Conservation (phyloP, 1,140 invertebrate species). For the Ips nitidus region DNA sequence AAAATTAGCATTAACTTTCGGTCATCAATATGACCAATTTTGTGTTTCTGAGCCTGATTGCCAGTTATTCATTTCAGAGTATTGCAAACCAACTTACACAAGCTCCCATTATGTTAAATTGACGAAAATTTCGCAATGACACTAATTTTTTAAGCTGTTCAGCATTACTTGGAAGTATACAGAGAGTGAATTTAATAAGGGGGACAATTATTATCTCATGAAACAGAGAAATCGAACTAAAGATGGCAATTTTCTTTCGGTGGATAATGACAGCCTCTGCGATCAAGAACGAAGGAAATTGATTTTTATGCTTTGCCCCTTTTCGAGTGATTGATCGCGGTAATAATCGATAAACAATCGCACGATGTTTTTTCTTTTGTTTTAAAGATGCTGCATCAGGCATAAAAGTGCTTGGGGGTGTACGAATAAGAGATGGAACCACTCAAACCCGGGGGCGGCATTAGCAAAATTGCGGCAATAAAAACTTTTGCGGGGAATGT, state of each 20-base stretch:
- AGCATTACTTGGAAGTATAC: no score
- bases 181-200: background rate
- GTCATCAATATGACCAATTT: no score
- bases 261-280: background rate
- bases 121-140: no score
- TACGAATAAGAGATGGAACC: background rate
- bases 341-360: background rate
- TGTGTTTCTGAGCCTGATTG: no score
- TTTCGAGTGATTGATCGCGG: constrained; percentile 6
- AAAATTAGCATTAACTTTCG: no score
- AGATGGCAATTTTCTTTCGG: constrained; percentile 2
- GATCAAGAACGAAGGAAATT: constrained; percentile 1
- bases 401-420: no score
- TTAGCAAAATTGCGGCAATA: constrained; percentile 46
- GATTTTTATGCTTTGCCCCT: constrained; percentile 15
- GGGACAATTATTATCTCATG: constrained; percentile 1
- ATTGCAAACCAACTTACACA: no score
- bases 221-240: background rate
- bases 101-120: no score
- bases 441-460: constrained; percentile 11
- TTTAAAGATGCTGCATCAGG: no score
- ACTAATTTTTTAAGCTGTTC: no score
- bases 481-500: constrained; percentile 42
- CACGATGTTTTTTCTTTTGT: background rate
- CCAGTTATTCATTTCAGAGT: no score